Evolutionary conservation across 1,140 invertebrate species (phyloP).

Genomic region (Matsumurasca onukii): DNA sequence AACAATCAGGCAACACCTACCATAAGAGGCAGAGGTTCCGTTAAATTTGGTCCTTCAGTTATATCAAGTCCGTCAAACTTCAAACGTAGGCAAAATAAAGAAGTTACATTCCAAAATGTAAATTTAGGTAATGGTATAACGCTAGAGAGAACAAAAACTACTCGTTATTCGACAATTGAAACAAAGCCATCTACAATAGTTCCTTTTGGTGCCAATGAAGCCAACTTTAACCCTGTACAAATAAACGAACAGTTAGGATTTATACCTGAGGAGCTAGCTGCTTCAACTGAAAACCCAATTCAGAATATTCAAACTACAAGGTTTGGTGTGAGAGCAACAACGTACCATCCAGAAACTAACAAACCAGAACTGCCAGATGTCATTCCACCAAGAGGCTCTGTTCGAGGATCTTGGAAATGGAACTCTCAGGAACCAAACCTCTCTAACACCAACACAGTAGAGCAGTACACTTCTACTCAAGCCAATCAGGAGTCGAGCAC

Average conservation of each 20-base stretch:
- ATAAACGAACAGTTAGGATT: constrained; percentile 14
- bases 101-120: constrained; percentile 29
- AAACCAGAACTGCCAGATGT: neutral
- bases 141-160: constrained; percentile 33
- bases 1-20: neutral
- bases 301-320: neutral
- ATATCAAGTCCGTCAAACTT: constrained; percentile 23
- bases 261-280: neutral
- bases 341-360: constrained; percentile 10
- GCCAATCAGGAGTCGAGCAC: too few species aligned
- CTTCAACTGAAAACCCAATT: neutral
- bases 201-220: neutral
- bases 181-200: neutral
- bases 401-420: constrained; percentile 36
- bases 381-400: constrained; percentile 11
- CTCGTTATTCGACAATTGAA: constrained; percentile 37
- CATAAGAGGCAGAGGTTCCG: neutral
- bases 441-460: constrained; percentile 21
- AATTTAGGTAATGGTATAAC: constrained; percentile 36
- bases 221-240: constrained; percentile 7
- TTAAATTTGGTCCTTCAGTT: constrained; percentile 10
- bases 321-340: constrained; percentile 7
- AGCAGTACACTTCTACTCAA: too few species aligned
- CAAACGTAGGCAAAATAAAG: constrained; percentile 6
- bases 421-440: constrained; percentile 23